Evolutionary conservation across 2,888 invertebrate genomes (phyloP), one percentile per base, ranked within the genome.

Genomic region (Rhagium mordax): DNA sequence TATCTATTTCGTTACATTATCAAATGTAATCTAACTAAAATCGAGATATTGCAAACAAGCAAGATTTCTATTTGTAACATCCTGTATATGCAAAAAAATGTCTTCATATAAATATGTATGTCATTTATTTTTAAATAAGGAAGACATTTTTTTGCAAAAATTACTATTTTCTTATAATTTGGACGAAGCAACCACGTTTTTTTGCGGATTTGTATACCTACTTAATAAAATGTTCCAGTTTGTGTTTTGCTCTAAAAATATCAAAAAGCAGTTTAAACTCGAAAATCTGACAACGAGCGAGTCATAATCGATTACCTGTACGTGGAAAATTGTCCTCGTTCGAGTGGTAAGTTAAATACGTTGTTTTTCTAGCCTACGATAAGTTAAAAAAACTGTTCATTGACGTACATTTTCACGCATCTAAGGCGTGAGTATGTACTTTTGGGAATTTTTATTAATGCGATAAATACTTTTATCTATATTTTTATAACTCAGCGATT

Each of bases 341-440:
- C 15, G 15, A 55, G 51, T 57, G 47, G 18, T 47, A 27, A 7
- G 65, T 51, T 65, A 29, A 29, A 65, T 53, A 65, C 33, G 60
- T 33, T 61, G 48, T 29, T 65, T 65, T 65, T 33, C 65, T 53
- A 51, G 16, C 64, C 21, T 53, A 48, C 53, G 67, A 67, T 67
- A n/a, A 51, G 15, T 57, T 47, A 67, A 66, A 66, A 49, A 33
- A 66, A 67, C 57, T 33, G 55, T 15, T 29, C 55, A 60, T 71
- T 71, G 71, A 71, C 71, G 71, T 60, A 71, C 51, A 48, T 71
- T 71, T 67, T 67, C 71, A 71, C 71, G 71, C 71, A 21, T 27
- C 53, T 20, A n/a, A 66, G 60, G 60, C 71, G 71, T 71, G 71
- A 21, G 33, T n/a, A 15, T 24, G 41, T 67, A 57, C 55, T 10